These are phyloP conservation scores for Varanus komodoensis DNA, from an alignment of 2,113 vertebrate species.

Conservation along the genomic window DNA sequence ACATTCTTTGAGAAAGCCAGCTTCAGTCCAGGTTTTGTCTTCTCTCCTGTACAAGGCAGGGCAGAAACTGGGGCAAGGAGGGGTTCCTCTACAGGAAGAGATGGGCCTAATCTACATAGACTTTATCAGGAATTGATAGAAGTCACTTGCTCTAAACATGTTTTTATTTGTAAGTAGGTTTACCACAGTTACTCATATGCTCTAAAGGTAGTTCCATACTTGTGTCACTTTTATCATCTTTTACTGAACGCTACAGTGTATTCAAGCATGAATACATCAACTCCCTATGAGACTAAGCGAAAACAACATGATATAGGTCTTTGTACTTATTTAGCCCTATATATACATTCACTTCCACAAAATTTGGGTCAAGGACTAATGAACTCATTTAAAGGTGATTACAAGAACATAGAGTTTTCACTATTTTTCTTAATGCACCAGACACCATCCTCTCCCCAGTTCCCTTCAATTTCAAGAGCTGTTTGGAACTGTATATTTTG, in stretches of 20 bases:
- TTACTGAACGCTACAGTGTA: not conserved
- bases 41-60: not conserved
- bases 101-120: not conserved
- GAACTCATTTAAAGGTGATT: not conserved
- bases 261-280: not conserved
- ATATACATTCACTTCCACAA: not conserved
- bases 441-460: not conserved
- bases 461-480: not conserved
- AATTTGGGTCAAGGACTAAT: not conserved
- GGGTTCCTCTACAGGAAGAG: not conserved
- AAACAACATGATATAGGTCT: too few species aligned
- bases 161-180: not conserved
- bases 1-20: too few species aligned
- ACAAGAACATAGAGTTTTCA: not conserved
- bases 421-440: not conserved
- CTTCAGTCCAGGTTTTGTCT: not conserved
- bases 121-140: not conserved
- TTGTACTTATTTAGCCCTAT: not conserved
- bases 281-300: not conserved
- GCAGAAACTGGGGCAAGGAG: not conserved
- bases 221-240: not conserved
- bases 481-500: not conserved
- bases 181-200: not conserved
- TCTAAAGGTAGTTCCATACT: not conserved
- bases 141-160: not conserved